Conservation (phyloP, 1,140 invertebrate genomes). For the Trichonephila clavata region DNA sequence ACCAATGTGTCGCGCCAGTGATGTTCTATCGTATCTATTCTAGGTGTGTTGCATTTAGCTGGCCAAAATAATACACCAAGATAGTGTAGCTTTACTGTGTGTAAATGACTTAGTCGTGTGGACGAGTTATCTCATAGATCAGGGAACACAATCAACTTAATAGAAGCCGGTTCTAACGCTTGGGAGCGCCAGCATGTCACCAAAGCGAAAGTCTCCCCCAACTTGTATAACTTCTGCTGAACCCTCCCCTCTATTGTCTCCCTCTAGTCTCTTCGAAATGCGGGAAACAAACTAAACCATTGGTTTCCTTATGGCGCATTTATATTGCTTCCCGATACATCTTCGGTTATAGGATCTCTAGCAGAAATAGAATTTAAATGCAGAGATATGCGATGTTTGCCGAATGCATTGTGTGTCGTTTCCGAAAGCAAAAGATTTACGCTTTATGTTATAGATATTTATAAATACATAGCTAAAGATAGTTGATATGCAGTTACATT, state of each 20-base stretch:
- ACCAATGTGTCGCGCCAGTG: not conserved
- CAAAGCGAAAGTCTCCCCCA: constrained; percentile 13
- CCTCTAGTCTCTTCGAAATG: constrained; percentile 26
- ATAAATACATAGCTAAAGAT: no score
- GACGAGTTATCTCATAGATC: constrained; percentile 62
- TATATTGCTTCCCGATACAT: constrained; percentile 16
- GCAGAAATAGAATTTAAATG: not conserved
- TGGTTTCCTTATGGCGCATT: constrained; percentile 8
- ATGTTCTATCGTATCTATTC: constrained; percentile 33
- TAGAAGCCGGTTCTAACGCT: constrained; percentile 52
- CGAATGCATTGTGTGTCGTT: not conserved
- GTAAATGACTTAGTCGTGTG: constrained; percentile 43
- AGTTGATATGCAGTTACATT: no score
- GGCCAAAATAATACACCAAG: constrained; percentile 25
- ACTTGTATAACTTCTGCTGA: constrained; percentile 31
- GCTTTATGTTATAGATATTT: no score
- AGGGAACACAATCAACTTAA: constrained; percentile 67
- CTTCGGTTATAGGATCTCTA: not conserved
- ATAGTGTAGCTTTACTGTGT: constrained; percentile 13
- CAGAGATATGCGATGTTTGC: not conserved
- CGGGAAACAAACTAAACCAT: constrained; percentile 19
- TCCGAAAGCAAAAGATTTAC: no score
- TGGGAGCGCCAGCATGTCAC: constrained; percentile 47
- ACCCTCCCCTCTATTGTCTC: not conserved
- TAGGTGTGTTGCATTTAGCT: constrained; percentile 24